Percentiles rank a stretch among this genome's conserved stretches.
phyloP scores from a whole-genome alignment of 2,113 vertebrate species.

The Callaeas wilsoni region DNA sequence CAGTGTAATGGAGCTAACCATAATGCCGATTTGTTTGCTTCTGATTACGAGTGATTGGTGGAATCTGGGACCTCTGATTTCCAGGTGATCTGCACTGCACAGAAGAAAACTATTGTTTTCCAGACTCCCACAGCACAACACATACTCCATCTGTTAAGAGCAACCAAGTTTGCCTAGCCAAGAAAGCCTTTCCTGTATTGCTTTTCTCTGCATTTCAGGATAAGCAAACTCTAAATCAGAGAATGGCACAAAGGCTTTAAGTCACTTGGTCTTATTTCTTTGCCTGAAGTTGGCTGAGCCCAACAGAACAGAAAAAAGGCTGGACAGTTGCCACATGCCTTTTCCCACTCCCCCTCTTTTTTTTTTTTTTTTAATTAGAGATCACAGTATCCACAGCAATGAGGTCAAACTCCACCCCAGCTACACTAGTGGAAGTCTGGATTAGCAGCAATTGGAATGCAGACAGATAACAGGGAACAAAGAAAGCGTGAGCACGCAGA shows the following conservation, averaged over 20 bases:
- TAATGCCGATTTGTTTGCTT: background rate
- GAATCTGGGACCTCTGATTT: background rate
- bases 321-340: background rate
- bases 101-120: background rate
- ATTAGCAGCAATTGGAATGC: conserved; percentile 9
- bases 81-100: background rate
- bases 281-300: background rate
- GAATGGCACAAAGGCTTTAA: background rate
- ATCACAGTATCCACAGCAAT: background rate
- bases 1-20: background rate
- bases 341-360: background rate
- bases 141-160: background rate
- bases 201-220: background rate
- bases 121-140: background rate
- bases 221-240: background rate
- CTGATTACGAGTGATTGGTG: background rate
- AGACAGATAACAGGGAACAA: conserved; percentile 6
- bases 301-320: background rate
- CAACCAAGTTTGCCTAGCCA: background rate
- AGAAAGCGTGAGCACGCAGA: background rate
- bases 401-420: background rate
- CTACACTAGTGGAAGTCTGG: background rate
- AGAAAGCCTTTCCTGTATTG: background rate
- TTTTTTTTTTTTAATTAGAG: background rate
- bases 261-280: background rate